Base-by-base conservation (phyloP, 1,140 invertebrate genomes). In the Ylistrum balloti region DNA sequence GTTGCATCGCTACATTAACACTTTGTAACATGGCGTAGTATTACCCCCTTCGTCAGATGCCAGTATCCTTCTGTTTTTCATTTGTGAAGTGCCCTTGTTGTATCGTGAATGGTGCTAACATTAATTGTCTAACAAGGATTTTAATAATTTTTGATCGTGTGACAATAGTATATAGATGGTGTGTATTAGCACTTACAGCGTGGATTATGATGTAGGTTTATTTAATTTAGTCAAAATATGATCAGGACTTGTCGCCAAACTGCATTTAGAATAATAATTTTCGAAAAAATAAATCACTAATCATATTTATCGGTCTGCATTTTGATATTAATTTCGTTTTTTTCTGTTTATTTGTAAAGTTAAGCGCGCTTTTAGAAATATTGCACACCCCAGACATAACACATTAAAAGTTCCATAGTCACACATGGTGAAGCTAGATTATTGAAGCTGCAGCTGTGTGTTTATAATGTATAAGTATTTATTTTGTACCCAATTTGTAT, bases 51-150 rank as follows among this genome's bases (percentile, higher is more conserved):
- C 5, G n/a, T 74, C 56, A 5, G 0, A 45, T 13, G 41, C 41
- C 56, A 74, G 56, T 74, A 74, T 74, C 17, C 56, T 74, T n/a
- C 28, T 28, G 15, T 74, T 74, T 28, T 45, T 45, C 17, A 13
- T 45, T 74, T 74, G 56, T 74, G 56, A 74, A 74, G 56, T 74
- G 56, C 56, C 56, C 56, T 74, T 74, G 56, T 74, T 74, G 56
- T 74, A 74, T 74, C 28, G 56, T 74, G 56, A 74, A 28, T 74
- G 56, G 56, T 74, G 56, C 56, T 74, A 74, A 28, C 22, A 74
- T 74, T 28, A 38, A 74, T 48, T 48, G 22, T 48, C 56, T 28
- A 45, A 45, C 41, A 17, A 17, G 17, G 17, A 45, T 1, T 15
- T 45, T 17, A 17, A 17, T 38, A 5, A 38, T 38, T 38, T 9